Percentiles rank a stretch among this genome's conserved stretches.
Conservation (phyloP, 2,113 vertebrate genomes). For the Oryctolagus cuniculus region DNA sequence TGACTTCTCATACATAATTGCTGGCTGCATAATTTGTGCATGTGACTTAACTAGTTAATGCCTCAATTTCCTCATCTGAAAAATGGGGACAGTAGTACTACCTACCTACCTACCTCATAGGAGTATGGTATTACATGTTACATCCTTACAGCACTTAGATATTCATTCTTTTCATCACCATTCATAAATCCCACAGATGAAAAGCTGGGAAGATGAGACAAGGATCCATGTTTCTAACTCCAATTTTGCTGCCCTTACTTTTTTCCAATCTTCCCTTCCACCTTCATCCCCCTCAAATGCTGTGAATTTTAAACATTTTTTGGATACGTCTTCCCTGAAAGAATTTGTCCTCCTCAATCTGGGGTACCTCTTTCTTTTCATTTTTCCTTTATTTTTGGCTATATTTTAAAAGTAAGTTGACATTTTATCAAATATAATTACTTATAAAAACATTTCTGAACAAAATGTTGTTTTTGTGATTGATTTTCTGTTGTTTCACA, state of each 20-base stretch:
- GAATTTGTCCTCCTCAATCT: neutral
- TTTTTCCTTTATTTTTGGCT: conserved; percentile 6
- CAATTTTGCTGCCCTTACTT: neutral
- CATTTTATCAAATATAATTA: neutral
- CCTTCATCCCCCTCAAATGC: neutral
- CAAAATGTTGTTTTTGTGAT: too few species aligned
- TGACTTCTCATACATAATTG: neutral
- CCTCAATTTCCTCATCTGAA: neutral
- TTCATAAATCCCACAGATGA: neutral
- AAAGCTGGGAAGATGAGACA: neutral
- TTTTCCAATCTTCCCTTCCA: neutral
- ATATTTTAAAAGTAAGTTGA: neutral
- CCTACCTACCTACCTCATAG: neutral
- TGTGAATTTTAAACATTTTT: conserved; percentile 4
- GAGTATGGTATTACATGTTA: neutral
- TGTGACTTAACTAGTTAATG: neutral
- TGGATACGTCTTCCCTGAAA: neutral
- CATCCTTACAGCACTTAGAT: neutral
- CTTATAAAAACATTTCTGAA: too few species aligned
- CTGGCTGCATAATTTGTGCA: neutral
- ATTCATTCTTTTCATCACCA: neutral
- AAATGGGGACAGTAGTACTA: neutral
- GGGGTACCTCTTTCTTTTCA: neutral
- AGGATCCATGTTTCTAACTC: neutral
- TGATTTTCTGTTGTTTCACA: too few species aligned